phyloP scores from a whole-genome alignment of 1,140 invertebrate species.

The Macrosteles quadrilineatus region DNA sequence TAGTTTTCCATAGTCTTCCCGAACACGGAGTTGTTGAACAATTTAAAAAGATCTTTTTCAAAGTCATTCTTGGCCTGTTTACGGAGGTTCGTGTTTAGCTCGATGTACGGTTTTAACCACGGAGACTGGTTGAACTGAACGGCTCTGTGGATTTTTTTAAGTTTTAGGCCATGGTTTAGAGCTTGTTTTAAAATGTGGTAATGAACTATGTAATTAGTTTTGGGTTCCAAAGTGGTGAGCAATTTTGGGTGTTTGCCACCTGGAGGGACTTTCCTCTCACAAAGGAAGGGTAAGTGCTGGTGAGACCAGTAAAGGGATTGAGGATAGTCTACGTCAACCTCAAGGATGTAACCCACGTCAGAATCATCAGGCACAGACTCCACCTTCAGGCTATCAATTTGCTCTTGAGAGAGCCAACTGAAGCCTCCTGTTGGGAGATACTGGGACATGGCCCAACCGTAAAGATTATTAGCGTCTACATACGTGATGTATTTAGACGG shows the following conservation, averaged over 20 bases:
- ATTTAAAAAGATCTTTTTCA: too few species aligned
- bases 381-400: too few species aligned
- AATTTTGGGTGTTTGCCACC: too few species aligned
- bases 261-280: too few species aligned
- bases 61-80: too few species aligned
- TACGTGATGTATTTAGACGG: too few species aligned
- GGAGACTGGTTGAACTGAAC: constrained; percentile 55
- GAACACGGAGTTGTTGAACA: too few species aligned
- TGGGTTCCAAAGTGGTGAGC: too few species aligned
- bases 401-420: too few species aligned
- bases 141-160: constrained; percentile 54
- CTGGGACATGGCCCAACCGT: neutral
- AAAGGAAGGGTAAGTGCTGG: constrained; percentile 36
- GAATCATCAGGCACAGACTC: neutral
- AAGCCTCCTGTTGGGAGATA: neutral
- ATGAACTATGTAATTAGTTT: too few species aligned
- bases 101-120: constrained; percentile 53
- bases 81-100: constrained; percentile 52
- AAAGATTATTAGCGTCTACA: too few species aligned
- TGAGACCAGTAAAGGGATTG: neutral
- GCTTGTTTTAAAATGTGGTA: constrained; percentile 54
- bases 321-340: neutral
- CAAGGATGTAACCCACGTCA: neutral
- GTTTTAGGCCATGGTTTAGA: constrained; percentile 50
- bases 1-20: too few species aligned